Evolutionary conservation across 2,888 invertebrate genomes (phyloP), one percentile per base, ranked within the genome.

Genomic region (Petrolisthes cinctipes): DNA sequence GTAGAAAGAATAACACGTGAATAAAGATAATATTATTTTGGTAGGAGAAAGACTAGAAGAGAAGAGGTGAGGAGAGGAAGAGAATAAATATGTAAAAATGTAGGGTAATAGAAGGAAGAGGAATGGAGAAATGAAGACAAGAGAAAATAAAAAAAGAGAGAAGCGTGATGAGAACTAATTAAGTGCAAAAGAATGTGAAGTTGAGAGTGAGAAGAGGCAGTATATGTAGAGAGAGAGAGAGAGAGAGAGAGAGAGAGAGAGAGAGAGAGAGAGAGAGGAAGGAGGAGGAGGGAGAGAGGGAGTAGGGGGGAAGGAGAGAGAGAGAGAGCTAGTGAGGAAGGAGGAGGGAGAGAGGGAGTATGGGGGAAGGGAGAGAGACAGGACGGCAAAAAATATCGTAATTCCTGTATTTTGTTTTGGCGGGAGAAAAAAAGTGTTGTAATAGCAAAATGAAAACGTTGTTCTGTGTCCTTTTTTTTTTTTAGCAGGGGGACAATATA

Each of bases 181-280:
- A 20, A 54, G n/a, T 14, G 51, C 54, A 23, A 56, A 82, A 68
- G 53, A 51, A 82, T 51, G 51, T 37, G 82, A 66, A n/a, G 82
- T 23, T 61, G 61, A 56, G 68, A 53, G 73, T 53, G 23, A 51
- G 20, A 71, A 9, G 71, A 82, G 82, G 56, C 17, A 54, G 73
- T 7, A n/a, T 11, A 73, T 11, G 23, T 7, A n/a, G 73, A 4
- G 73, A 73, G 73, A 73, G 73, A 73, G 73, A 73, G 73, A 73
- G 73, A 73, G 73, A 73, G 73, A 73, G 73, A 73, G 73, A 73
- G 73, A 73, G 73, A 73, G 20, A n/a, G 73, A n/a, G 20, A 73
- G 73, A n/a, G 20, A 73, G 17, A 73, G 14, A 73, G 20, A 73
- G 14, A 11, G 73, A n/a, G 73, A 11, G 73, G 73, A 73, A 4